These are phyloP conservation scores for Xiphorhynchus elegans DNA, from an alignment of 2,113 vertebrate genomes.

Conservation along the genomic window DNA sequence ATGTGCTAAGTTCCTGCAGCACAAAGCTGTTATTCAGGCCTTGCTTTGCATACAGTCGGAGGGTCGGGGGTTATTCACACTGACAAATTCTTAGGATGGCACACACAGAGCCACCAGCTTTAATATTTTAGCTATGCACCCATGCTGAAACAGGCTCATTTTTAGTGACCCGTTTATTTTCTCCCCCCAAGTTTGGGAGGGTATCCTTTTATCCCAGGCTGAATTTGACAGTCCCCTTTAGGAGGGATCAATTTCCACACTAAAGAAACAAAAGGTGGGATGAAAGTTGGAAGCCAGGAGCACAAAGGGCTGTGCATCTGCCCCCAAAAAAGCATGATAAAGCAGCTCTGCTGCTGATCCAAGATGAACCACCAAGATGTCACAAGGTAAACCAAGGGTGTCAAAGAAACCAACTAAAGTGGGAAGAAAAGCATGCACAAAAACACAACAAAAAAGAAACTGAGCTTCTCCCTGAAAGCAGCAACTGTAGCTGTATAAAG, in stretches of 20 bases:
- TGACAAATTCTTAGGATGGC: constrained; percentile 78
- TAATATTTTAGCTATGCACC: constrained; percentile 71
- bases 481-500: neutral
- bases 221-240: constrained; percentile 73
- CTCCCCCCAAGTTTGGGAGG: constrained; percentile 71
- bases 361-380: neutral
- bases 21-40: constrained; percentile 78
- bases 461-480: neutral
- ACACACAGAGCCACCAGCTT: constrained; percentile 72
- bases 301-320: constrained; percentile 30
- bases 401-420: neutral
- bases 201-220: constrained; percentile 65
- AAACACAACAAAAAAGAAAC: neutral
- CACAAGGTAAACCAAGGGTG: neutral
- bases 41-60: constrained; percentile 84
- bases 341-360: neutral
- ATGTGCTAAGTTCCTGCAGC: constrained; percentile 45
- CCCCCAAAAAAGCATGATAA: neutral
- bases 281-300: constrained; percentile 40
- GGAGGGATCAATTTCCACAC: constrained; percentile 74
- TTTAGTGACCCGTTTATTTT: constrained; percentile 3
- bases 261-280: constrained; percentile 66
- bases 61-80: constrained; percentile 84
- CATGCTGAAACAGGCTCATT: constrained; percentile 51
- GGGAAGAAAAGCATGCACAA: neutral